Conservation (phyloP, 2,113 vertebrate genomes). For the Rhegmatorhina hoffmannsi region DNA sequence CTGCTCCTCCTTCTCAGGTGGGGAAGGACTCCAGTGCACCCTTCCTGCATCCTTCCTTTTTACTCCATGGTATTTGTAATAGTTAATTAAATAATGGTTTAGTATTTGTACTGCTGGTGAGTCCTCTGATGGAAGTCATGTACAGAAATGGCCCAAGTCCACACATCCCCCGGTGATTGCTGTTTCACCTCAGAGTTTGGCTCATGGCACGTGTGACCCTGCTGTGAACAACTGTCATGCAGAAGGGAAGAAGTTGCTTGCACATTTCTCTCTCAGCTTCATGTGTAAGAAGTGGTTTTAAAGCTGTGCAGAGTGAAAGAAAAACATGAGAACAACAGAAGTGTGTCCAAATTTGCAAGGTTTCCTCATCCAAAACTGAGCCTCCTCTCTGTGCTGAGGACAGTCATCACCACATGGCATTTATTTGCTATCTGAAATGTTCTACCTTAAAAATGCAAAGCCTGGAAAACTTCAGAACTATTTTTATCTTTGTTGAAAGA, state of each 20-base stretch:
- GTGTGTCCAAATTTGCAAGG: background rate
- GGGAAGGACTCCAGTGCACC: background rate
- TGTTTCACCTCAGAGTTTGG: background rate
- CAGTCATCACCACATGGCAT: background rate
- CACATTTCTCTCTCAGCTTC: background rate
- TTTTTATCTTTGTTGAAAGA: constrained; percentile 20
- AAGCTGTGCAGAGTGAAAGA: background rate
- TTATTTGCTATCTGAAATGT: background rate
- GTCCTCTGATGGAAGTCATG: background rate
- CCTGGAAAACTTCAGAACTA: background rate
- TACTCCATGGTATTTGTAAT: background rate
- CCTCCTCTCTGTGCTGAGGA: background rate
- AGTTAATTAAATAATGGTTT: background rate
- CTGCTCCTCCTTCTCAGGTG: background rate
- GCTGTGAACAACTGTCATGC: background rate
- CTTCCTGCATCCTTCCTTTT: background rate
- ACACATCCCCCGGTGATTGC: background rate
- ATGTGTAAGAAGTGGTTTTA: background rate
- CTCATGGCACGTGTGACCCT: fast-evolving
- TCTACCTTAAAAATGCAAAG: constrained; percentile 26
- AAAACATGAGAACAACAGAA: background rate
- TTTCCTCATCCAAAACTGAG: background rate
- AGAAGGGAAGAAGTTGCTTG: background rate
- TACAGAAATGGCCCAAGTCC: background rate
- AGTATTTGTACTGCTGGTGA: background rate